Base-by-base conservation (phyloP, 1,140 invertebrate species). In the Dreissena rostriformis region DNA sequence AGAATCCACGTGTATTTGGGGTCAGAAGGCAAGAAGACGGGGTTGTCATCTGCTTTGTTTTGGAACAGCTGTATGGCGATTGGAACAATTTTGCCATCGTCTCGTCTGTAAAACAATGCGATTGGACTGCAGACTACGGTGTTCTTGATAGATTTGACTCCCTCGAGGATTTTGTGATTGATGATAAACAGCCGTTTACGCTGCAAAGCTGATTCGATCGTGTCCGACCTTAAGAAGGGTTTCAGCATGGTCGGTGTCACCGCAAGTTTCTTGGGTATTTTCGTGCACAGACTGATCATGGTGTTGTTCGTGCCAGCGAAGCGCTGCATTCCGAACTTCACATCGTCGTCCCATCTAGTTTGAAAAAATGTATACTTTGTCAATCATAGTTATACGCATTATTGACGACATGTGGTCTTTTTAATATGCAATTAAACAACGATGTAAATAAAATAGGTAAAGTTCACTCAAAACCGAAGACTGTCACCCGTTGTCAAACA, bases 11-110 rank as follows among this genome's bases (percentile, higher is more conserved):
- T 93, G 78, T 92, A 91, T n/a, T 88, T 83, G n/a, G 90, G 85
- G 86, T 94, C 94, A 74, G 84, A 92, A 0, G 94, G 94, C 19
- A 94, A 81, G 86, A 93, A 94, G 90, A 94, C 93, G 12, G 92
- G 92, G 87, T 94, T 94, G n/a, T 92, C 53, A 15, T 51, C 75
- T n/a, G 49, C 83, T 68, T 85, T 86, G 24, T 90, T 49, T 83
- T 94, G 93, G 61, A 89, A 91, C 5, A 94, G 89, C 73, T 94
- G 93, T 67, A 94, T 94, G 0, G 93, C 93, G 15, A 94, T 86
- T 0, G 94, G 94, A 82, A 92, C 76, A 17, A 94, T 63, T 12
- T 91, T 73, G 11, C 91, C 79, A 15, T 90, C 73, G 57, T 87
- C 86, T 79, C 93, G 91, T 15, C 92, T 77, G 71, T 87, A 93